Percentiles rank a stretch among this genome's conserved stretches.
Evolutionary conservation across 2,113 vertebrate species (phyloP).

Genomic region (Chamaetylas fuelleborni): DNA sequence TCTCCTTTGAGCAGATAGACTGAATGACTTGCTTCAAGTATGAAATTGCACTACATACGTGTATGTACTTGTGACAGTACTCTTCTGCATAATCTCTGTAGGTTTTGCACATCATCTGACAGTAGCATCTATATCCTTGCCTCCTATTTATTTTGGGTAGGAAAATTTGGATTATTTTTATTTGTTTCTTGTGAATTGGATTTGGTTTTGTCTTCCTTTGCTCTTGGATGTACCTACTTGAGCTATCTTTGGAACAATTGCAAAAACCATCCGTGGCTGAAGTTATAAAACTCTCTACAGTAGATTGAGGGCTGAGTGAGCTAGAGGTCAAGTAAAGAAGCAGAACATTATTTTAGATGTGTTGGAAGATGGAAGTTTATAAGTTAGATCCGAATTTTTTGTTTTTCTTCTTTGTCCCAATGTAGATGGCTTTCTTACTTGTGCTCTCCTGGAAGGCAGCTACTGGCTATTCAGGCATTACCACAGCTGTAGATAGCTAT

Average conservation of each 20-base stretch:
- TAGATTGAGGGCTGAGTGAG: background rate
- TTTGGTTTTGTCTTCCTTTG: background rate
- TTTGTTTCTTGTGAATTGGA: background rate
- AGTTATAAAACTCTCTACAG: background rate
- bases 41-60: background rate
- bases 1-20: background rate
- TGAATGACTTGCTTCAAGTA: background rate
- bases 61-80: background rate
- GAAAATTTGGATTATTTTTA: background rate
- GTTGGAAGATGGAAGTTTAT: background rate
- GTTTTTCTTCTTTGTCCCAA: background rate
- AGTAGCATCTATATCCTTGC: background rate
- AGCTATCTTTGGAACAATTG: background rate
- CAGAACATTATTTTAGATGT: background rate
- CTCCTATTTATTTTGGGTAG: background rate
- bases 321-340: background rate
- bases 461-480: background rate
- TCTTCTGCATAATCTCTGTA: background rate
- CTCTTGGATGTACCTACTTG: background rate
- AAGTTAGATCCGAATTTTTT: background rate
- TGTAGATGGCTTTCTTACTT: background rate
- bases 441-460: background rate
- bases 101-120: background rate
- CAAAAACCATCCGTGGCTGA: rapidly evolving
- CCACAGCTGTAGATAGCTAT: background rate